A percentile compares a stretch with the other conserved stretches of the same genome.
Conservation (phyloP, 2,888 invertebrate species). For the Osedax frankpressi region DNA sequence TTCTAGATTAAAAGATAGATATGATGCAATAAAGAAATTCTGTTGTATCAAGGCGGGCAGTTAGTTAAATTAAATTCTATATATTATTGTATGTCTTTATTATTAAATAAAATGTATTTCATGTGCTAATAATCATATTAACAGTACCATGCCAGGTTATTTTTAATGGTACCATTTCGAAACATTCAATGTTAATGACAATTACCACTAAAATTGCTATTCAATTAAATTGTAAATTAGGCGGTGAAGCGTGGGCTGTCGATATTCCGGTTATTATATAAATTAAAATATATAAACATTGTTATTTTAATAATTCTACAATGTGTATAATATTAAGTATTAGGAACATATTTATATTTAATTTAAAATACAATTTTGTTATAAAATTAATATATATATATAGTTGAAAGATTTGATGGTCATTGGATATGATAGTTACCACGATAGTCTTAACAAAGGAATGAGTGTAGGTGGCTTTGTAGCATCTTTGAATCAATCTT, state of each 20-base stretch:
- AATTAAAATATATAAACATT: no score
- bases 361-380: no score
- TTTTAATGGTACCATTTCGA: conserved; percentile 51
- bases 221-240: conserved; percentile 82
- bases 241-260: conserved; percentile 76
- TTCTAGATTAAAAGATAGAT: conserved; percentile 60
- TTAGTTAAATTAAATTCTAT: no score
- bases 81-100: no score
- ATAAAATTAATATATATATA: no score
- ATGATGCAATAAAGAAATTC: conserved; percentile 70
- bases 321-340: no score
- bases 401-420: conserved; percentile 55
- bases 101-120: no score
- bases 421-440: conserved; percentile 72
- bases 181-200: conserved; percentile 56
- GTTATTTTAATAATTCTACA: no score
- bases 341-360: no score
- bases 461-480: conserved; percentile 70
- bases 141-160: conserved; percentile 50
- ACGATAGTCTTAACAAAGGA: conserved; percentile 54
- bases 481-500: conserved; percentile 59
- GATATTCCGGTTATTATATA: conserved; percentile 47
- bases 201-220: conserved; percentile 82
- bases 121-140: no score
- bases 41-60: conserved; percentile 45